Conservation (phyloP, 1,140 invertebrate genomes). For the Acromyrmex heyeri region DNA sequence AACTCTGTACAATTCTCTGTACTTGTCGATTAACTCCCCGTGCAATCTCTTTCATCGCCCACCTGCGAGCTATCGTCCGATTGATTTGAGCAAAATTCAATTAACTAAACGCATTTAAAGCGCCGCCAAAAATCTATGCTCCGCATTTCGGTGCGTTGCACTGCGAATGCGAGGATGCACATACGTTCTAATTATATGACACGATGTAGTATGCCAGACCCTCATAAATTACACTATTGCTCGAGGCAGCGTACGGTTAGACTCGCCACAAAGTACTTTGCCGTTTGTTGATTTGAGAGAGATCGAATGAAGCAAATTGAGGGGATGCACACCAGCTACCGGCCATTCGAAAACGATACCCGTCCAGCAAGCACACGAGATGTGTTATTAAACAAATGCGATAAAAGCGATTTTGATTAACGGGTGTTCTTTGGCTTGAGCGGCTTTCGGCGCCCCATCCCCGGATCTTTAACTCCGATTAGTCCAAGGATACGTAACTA, state of each 20-base stretch:
- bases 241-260: slow-evolving; percentile 44
- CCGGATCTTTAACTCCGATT: slow-evolving; percentile 50
- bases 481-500: slow-evolving; percentile 50
- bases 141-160: slow-evolving; percentile 10
- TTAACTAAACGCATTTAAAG: slow-evolving; percentile 58
- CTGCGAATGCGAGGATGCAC: slow-evolving; percentile 27
- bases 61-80: slow-evolving; percentile 50
- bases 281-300: slow-evolving; percentile 37
- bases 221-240: slow-evolving; percentile 57
- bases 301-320: slow-evolving; percentile 49
- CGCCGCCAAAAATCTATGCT: slow-evolving; percentile 57
- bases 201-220: not conserved
- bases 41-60: not conserved
- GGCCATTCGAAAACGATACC: slow-evolving; percentile 45
- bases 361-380: not conserved
- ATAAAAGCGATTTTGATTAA: slow-evolving; percentile 45
- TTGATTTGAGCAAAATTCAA: slow-evolving; percentile 70
- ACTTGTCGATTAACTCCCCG: slow-evolving; percentile 59
- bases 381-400: slow-evolving; percentile 49
- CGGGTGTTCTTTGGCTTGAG: not conserved
- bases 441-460: slow-evolving; percentile 6
- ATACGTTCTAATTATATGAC: slow-evolving; percentile 62
- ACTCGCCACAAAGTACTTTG: slow-evolving; percentile 34
- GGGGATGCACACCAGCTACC: slow-evolving; percentile 11
- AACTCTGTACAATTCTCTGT: slow-evolving; percentile 63